phyloP scores from a whole-genome alignment of 1,140 invertebrate genomes.

The Drosophila arizonae region DNA sequence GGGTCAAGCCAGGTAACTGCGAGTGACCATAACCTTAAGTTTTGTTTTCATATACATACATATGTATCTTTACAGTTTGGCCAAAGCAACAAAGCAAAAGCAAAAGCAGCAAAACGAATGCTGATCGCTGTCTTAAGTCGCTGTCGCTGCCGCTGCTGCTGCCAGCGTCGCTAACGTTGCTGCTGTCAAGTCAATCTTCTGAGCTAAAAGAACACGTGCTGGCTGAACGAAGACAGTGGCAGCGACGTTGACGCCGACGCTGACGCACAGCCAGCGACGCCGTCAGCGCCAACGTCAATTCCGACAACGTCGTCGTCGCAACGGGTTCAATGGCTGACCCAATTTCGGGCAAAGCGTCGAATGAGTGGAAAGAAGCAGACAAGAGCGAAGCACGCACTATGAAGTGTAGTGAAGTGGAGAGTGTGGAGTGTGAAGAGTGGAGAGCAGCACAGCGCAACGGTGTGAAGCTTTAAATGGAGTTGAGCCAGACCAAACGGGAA shows the following conservation, averaged over 20 bases:
- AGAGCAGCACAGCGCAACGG: background rate
- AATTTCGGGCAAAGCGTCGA: conserved; percentile 65
- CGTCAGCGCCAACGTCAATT: conserved; percentile 3
- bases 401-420: conserved; percentile 34
- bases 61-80: conserved; percentile 19
- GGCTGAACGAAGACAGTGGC: conserved; percentile 8
- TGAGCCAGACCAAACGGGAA: conserved; percentile 62
- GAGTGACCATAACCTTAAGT: conserved; percentile 77
- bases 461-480: conserved; percentile 22
- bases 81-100: conserved; percentile 10
- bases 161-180: background rate
- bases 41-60: background rate
- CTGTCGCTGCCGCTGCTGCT: background rate
- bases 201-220: conserved; percentile 66
- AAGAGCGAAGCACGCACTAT: conserved; percentile 43
- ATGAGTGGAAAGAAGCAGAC: conserved; percentile 50
- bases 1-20: conserved; percentile 38
- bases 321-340: conserved; percentile 81
- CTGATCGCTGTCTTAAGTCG: conserved; percentile 31
- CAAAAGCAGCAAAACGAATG: conserved; percentile 19
- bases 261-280: conserved; percentile 3
- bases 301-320: conserved; percentile 51
- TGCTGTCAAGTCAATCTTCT: conserved; percentile 15
- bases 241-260: conserved; percentile 14
- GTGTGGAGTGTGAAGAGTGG: background rate